A percentile compares a stretch with the other conserved stretches of the same genome.
Conservation (phyloP, 2,888 invertebrate genomes). For the Platycheirus albimanus region DNA sequence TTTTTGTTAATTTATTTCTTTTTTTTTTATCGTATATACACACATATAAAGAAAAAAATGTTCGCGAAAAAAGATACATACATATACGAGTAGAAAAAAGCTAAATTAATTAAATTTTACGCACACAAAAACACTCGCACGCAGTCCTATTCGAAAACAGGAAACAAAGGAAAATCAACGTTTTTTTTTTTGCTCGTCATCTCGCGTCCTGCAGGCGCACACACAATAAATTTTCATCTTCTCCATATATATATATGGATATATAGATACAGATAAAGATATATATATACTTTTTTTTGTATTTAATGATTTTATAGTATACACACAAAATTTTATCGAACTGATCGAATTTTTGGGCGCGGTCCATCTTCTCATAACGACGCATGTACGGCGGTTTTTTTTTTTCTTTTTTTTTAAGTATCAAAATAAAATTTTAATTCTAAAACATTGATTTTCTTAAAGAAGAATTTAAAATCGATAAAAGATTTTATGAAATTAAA, state of each 20-base stretch:
- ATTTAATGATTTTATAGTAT: constrained; percentile 54
- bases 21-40: not conserved
- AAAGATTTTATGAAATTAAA: constrained; percentile 46
- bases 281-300: too few species aligned
- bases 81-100: constrained; percentile 18
- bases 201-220: constrained; percentile 52
- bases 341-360: constrained; percentile 74
- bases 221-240: constrained; percentile 65
- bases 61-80: constrained; percentile 31
- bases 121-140: constrained; percentile 51
- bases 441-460: constrained; percentile 53
- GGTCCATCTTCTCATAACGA: constrained; percentile 69
- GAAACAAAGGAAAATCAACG: constrained; percentile 49
- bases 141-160: constrained; percentile 40
- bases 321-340: constrained; percentile 74
- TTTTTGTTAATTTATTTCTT: not conserved
- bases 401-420: constrained; percentile 8
- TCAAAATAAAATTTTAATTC: constrained; percentile 32
- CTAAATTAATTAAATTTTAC: constrained; percentile 47
- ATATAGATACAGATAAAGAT: too few species aligned
- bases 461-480: not conserved
- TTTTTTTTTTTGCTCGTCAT: constrained; percentile 34
- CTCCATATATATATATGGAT: constrained; percentile 15
- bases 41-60: constrained; percentile 23
- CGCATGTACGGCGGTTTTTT: constrained; percentile 66